Evolutionary conservation across 2,888 invertebrate genomes (phyloP), one percentile per base, ranked within the genome.

Genomic region (Pheosia tremula): DNA sequence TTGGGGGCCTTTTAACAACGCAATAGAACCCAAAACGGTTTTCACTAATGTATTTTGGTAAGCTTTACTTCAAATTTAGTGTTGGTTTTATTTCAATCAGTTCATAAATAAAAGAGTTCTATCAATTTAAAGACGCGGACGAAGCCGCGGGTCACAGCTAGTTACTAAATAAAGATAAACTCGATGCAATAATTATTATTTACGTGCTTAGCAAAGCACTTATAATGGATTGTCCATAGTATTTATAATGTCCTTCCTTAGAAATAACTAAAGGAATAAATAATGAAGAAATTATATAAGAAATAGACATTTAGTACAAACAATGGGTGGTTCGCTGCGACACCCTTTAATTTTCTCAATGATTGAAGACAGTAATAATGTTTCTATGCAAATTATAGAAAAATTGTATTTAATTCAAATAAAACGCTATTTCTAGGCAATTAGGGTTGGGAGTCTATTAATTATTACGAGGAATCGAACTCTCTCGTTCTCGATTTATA

Each of bases 251-350:
- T 56, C 43, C 56, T 56, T 39, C 41, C 41, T 24, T 45, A 45
- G 3, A 36, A 52, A 52, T 7, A 24, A 52, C 13, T 52, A 24
- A 65, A 37, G 24, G 70, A 74, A 73, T 71, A 62, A 52, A 47
- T 45, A 63, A 67, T 60, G 52, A 57, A 61, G 39, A 68, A 73
- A 62, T 63, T 58, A 62, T 24, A 39, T 50, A 66, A 60, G 62
- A 71, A 58, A 59, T 36, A 8, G 11, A 11, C 38, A 9, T 39
- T 49, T 68, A 58, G 61, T 54, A 56, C 45, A 61, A 41, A 43
- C 1, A 36, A 39, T 1, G 9, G 47, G 3, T 11, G 11, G 47
- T 11, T 4, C 6, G n/a, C 36, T 7, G 4, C 24, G 6, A 36
- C n/a, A 43, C 61, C 64, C 53, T 65, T 45, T 61, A 62, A 68